Evolutionary conservation across 2,113 vertebrate genomes (phyloP), one percentile per base, ranked within the genome.

Genomic region (Ameiurus melas): DNA sequence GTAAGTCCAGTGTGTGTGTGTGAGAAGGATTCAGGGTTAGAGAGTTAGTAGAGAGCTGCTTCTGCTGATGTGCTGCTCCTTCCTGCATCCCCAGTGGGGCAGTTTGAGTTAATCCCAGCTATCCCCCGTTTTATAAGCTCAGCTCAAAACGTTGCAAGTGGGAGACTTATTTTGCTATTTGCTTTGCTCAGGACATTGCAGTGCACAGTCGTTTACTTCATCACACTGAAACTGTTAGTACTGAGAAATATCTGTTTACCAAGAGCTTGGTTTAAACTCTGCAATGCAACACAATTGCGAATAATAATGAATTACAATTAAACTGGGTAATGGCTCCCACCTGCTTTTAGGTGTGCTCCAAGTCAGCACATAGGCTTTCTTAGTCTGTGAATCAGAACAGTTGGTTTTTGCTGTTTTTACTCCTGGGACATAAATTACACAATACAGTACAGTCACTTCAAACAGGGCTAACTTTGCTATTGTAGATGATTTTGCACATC

Each of bases 61-160:
- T 88, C 82, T 88, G 87, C 87, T 88, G 87, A 88, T 88, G 71
- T 77, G 71, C 64, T 14, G 60, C 47, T 84, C 71, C 87, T 82
- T 68, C 70, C 87, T 79, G 87, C 87, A 84, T 88, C 80, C 87
- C 87, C 87, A 75, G 25, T 79, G 87, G 84, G 71, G 51, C 87
- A 83, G 39, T 73, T 77, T 84, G 58, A 68, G 85, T 78, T 90
- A 88, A 88, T 90, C 87, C 85, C 73, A 84, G 87, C 85, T 83
- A 84, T 86, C 85, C 85, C 78, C 71, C 22, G 78, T 86, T 88
- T 88, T 88, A 88, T 60, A 86, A 71, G 51, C 86, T 84, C 86
- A 88, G 83, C 86, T 90, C 86, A 85, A 85, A 80, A 66, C 68
- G 20, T 47, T 58, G 79, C 77, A 60, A 19, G 85, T 58, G 71